Evolutionary conservation across 2,888 invertebrate species (phyloP).

Genomic region (Hypomecis punctinalis): DNA sequence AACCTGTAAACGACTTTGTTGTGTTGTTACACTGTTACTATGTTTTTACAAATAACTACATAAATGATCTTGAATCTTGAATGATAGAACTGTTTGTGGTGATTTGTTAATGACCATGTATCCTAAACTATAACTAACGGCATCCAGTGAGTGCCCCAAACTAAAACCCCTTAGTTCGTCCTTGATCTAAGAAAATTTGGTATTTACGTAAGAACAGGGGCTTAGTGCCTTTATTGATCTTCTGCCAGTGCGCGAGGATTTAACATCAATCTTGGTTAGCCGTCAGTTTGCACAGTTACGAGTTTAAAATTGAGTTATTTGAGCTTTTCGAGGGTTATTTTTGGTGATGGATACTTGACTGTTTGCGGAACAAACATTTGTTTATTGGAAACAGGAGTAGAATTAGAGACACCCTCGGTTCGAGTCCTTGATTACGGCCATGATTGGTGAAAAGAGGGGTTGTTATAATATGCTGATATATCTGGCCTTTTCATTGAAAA

Average conservation of each 20-base stretch:
- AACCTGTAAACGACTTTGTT: no score
- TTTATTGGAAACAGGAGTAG: neutral
- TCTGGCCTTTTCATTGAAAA: no score
- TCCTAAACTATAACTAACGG: no score
- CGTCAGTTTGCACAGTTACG: slow-evolving; percentile 27
- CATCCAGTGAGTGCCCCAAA: neutral
- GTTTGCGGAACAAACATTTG: neutral
- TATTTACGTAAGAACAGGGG: slow-evolving; percentile 33
- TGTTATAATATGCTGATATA: no score
- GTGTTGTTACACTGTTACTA: no score
- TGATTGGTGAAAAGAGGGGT: no score
- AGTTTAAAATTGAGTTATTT: slow-evolving; percentile 39
- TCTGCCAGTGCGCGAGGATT: slow-evolving; percentile 30
- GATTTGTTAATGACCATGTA: no score
- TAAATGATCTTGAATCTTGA: no score
- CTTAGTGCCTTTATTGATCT: slow-evolving; percentile 37
- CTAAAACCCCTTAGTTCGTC: slow-evolving; percentile 4
- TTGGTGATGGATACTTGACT: slow-evolving; percentile 6
- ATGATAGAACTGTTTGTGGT: no score
- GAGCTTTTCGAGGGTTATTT: slow-evolving; percentile 16
- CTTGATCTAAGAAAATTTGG: slow-evolving; percentile 25
- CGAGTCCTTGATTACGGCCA: no score
- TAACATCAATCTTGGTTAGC: slow-evolving; percentile 40
- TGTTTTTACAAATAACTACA: no score
- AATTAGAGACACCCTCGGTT: no score